Evolutionary conservation across 1,140 invertebrate genomes (phyloP).

Genomic region (Cotesia chilonis): DNA sequence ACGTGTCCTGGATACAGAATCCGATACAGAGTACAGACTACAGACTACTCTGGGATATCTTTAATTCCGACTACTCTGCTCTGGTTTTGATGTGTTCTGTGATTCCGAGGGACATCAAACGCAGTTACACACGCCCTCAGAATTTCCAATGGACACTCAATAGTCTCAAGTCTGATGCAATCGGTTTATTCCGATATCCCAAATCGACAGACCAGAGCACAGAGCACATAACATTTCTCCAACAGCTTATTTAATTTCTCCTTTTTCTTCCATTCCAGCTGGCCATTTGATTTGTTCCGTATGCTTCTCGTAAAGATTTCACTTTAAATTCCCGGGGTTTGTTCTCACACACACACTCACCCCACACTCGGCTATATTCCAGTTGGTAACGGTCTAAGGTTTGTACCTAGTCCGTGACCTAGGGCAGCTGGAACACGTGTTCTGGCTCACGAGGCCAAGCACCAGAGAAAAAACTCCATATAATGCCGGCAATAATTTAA

Average conservation of each 20-base stretch:
- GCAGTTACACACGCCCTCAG: not conserved
- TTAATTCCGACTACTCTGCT: not conserved
- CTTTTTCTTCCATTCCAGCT: no score
- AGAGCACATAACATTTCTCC: no score
- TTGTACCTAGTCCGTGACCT: constrained; percentile 38
- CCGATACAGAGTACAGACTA: no score
- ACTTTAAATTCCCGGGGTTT: not conserved
- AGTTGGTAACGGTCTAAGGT: no score
- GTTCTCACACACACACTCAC: not conserved
- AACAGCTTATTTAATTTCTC: no score
- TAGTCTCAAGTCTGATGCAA: constrained; percentile 4
- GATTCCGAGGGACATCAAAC: constrained; percentile 15
- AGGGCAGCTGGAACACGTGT: constrained; percentile 57
- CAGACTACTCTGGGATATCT: no score
- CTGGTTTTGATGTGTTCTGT: constrained; percentile 11
- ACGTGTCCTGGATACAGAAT: constrained; percentile 15
- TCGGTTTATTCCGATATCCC: not conserved
- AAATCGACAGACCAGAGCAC: not conserved
- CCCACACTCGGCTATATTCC: no score
- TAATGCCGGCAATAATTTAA: constrained; percentile 55
- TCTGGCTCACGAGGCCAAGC: constrained; percentile 42
- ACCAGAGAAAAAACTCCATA: constrained; percentile 34
- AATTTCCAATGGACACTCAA: constrained; percentile 4
- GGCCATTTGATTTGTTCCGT: constrained; percentile 2
- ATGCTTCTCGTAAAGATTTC: constrained; percentile 13